Evolutionary conservation across 92 coral and sea anemone genomes (phyloP).

Genomic region (Parazoanthus swiftii): DNA sequence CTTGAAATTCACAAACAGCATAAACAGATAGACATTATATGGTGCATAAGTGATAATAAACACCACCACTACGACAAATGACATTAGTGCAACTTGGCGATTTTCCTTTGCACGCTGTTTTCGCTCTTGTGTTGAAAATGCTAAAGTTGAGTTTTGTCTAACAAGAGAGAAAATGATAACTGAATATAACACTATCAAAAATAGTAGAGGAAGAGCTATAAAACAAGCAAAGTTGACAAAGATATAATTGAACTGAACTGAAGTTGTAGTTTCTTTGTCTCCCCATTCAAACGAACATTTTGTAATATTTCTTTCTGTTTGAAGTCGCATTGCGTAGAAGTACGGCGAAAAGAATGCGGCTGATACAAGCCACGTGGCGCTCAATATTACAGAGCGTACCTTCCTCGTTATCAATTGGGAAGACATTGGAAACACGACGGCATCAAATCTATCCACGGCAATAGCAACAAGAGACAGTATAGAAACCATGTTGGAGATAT

Average conservation of each 20-base stretch:
- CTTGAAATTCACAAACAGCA: not conserved
- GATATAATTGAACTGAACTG: not conserved
- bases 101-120: conserved; percentile 19
- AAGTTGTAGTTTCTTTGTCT: conserved; percentile 9
- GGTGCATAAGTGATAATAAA: conserved; percentile 20
- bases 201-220: conserved; percentile 14
- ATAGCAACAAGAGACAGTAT: conserved; percentile 23
- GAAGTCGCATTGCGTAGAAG: conserved; percentile 30
- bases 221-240: conserved; percentile 35
- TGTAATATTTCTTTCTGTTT: not conserved
- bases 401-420: conserved; percentile 19
- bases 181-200: not conserved
- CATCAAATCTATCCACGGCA: conserved; percentile 38
- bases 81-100: conserved; percentile 20
- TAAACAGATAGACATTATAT: not conserved
- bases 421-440: conserved; percentile 33
- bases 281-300: conserved; percentile 22
- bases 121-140: conserved; percentile 3
- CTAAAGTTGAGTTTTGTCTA: not conserved
- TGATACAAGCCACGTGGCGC: conserved; percentile 12
- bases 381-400: conserved; percentile 4
- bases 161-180: conserved; percentile 29
- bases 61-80: conserved; percentile 4
- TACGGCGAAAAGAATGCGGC: conserved; percentile 26
- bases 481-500: conserved; percentile 30